Base-by-base conservation (phyloP, 2,888 invertebrate species). In the Monopis laevigella region DNA sequence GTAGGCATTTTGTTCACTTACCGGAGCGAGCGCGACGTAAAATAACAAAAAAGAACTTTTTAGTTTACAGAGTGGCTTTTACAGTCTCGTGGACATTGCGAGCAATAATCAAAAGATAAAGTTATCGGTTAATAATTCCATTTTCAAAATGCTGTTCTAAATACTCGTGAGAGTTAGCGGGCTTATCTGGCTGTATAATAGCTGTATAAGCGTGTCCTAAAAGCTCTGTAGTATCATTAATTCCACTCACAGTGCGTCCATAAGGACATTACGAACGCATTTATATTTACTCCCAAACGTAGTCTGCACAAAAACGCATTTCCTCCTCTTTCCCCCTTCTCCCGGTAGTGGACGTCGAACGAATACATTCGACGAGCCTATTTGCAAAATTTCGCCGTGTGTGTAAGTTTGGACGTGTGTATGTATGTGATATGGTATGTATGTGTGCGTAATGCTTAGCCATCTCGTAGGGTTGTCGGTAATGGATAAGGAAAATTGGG, bases 281-380 rank as follows among this genome's bases (percentile, higher is more conserved):
- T 75, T 73, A 69, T 73, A 67, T 72, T 66, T 68, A 62, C 61
- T 62, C 62, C 66, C 68, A 65, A 71, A 67, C 68, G 61, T 67
- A 65, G 68, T 62, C 56, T 72, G 74, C 73, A 77, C 75, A 80
- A 80, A 80, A 78, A 78, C 77, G 80, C 80, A 80, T 77, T 17
- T 17, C 62, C 65, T 65, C 58, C 29, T 53, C 49, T 52, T 55
- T 55, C 61, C 64, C 64, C 57, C 53, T 56, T 58, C 63, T 54
- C 50, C 56, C 59, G 65, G 63, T 65, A 66, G 59, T 65, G 65
- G 70, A 65, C 62, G 43, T 13, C 35, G 71, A 72, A 71, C 71
- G 73, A 75, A 73, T 75, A 74, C 78, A 77, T 77, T 75, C 74
- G 75, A 77, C 71, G 75, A 75, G 80, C 73, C 75, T 72, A 78